Evolutionary conservation across 37 sponge, comb jelly and placozoan genomes (phyloP).

Genomic region (Tethya wilhelma): DNA sequence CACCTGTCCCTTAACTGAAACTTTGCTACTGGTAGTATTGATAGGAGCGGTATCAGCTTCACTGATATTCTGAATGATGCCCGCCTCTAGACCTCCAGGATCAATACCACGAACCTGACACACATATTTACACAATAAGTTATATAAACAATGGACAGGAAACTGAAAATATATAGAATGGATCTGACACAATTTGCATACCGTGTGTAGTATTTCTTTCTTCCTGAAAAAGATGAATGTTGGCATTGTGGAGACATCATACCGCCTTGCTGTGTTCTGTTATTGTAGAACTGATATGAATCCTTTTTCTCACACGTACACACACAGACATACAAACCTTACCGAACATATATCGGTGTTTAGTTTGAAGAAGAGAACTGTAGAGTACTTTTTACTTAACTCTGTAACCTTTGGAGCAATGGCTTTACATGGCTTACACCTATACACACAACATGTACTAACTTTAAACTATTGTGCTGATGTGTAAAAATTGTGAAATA

Average conservation of each 20-base stretch:
- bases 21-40: not conserved
- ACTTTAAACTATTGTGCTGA: not conserved
- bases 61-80: constrained; percentile 60
- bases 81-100: constrained; percentile 52
- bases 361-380: constrained; percentile 59
- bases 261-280: constrained; percentile 64
- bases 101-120: constrained; percentile 71
- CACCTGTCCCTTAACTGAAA: constrained; percentile 69
- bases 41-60: not conserved
- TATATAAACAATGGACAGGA: not conserved
- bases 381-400: constrained; percentile 52
- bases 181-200: not conserved
- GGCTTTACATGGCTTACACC: constrained; percentile 76
- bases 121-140: not conserved
- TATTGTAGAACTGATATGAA: not conserved
- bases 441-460: not conserved
- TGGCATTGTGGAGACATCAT: constrained; percentile 69
- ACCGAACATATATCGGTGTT: constrained; percentile 67
- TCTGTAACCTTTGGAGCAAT: constrained; percentile 74
- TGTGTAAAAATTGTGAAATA: not conserved
- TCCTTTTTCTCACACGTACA: not conserved
- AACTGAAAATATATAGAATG: not conserved
- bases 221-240: constrained; percentile 77
- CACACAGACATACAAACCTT: too few relatives aligned
- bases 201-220: constrained; percentile 40